A percentile compares a stretch with the other conserved stretches of the same genome.
phyloP scores from a whole-genome alignment of 1,140 invertebrate genomes.

The Vanessa tameamea region DNA sequence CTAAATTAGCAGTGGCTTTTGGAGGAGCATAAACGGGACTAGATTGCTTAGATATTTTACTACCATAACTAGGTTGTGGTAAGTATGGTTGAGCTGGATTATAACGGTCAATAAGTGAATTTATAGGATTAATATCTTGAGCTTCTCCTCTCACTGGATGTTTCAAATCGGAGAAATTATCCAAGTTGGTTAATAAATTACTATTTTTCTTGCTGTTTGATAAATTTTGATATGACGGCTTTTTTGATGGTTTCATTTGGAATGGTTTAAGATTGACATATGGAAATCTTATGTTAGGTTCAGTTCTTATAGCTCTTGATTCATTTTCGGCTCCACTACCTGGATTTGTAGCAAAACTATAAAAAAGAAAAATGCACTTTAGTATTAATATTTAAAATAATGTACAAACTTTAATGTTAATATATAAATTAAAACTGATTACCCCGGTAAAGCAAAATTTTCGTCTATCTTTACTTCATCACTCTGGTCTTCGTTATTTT shows the following conservation, averaged over 20 bases:
- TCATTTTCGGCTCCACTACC: conserved; percentile 74
- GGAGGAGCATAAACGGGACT: conserved; percentile 40
- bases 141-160: conserved; percentile 72
- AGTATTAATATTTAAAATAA: conserved; percentile 12
- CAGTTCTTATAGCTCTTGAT: conserved; percentile 72
- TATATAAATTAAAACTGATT: conserved; percentile 33
- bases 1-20: conserved; percentile 61
- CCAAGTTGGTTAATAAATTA: conserved; percentile 63
- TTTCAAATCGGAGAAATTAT: conserved; percentile 66
- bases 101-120: conserved; percentile 66
- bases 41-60: conserved; percentile 60
- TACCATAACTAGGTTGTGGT: conserved; percentile 56
- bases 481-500: conserved; percentile 11
- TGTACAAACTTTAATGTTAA: conserved; percentile 11
- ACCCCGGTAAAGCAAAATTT: conserved; percentile 74
- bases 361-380: conserved; percentile 39
- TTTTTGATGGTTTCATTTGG: conserved; percentile 63
- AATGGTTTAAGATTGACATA: conserved; percentile 73
- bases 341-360: conserved; percentile 64
- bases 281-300: conserved; percentile 67
- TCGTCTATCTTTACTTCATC: conserved; percentile 48
- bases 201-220: conserved; percentile 56
- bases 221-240: conserved; percentile 41
- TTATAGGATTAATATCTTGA: conserved; percentile 58
- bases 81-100: conserved; percentile 79